These are phyloP conservation scores for Antechinus flavipes DNA, from an alignment of 2,113 vertebrate species.

Conservation along the genomic window DNA sequence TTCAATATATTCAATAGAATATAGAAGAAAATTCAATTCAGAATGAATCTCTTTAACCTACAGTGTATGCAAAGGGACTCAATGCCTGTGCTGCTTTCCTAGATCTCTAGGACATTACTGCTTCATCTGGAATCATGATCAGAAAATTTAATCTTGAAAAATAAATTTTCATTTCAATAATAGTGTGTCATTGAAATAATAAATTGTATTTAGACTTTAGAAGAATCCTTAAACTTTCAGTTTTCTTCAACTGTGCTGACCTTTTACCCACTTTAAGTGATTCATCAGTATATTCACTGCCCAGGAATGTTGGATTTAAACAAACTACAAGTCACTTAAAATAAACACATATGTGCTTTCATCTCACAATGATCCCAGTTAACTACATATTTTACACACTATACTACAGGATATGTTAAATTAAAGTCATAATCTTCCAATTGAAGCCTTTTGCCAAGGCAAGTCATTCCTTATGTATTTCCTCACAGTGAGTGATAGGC, in stretches of 20 bases:
- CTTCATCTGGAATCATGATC: not conserved
- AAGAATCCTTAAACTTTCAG: conserved; percentile 75
- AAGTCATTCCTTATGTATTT: conserved; percentile 81
- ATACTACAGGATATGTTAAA: conserved; percentile 88
- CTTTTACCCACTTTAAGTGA: conserved; percentile 88
- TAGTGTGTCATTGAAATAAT: conserved; percentile 72
- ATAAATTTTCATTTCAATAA: conserved; percentile 18
- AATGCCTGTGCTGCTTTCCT: conserved; percentile 7
- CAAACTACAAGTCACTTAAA: conserved; percentile 87
- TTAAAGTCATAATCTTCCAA: conserved; percentile 86
- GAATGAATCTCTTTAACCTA: not conserved
- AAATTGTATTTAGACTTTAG: conserved; percentile 67
- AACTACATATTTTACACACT: conserved; percentile 87
- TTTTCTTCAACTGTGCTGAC: conserved; percentile 81
- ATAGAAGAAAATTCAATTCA: not conserved
- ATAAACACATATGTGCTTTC: conserved; percentile 86
- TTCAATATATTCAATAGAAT: no score
- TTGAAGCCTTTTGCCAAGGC: conserved; percentile 78
- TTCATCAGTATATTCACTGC: conserved; percentile 86
- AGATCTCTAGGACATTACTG: not conserved
- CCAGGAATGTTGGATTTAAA: conserved; percentile 88
- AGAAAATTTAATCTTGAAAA: conserved; percentile 55
- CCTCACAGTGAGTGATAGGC: conserved; percentile 71
- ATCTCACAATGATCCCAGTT: conserved; percentile 83
- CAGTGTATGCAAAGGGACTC: conserved; percentile 54